Evolutionary conservation across 1,140 invertebrate genomes (phyloP).

Genomic region (Pissodes strobi): DNA sequence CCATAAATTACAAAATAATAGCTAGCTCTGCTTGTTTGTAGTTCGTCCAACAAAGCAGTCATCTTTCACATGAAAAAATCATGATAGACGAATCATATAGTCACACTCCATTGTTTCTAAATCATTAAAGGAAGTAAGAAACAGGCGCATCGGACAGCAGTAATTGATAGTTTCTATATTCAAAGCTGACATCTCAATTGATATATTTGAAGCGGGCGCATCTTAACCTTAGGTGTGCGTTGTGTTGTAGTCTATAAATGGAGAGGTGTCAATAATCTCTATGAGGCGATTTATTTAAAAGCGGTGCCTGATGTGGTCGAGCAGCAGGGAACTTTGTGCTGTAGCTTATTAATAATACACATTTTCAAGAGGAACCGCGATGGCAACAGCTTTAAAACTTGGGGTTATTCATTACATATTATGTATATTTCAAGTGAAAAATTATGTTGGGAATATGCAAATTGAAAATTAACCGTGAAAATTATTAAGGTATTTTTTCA

Average conservation of each 20-base stretch:
- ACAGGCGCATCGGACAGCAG: conserved; percentile 3
- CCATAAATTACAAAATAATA: too few species aligned
- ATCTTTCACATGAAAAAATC: conserved; percentile 2
- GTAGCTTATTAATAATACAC: too few species aligned
- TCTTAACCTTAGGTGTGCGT: conserved; percentile 23
- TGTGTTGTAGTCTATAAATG: conserved; percentile 25
- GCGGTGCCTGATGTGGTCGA: conserved; percentile 1
- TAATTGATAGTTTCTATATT: conserved; percentile 26
- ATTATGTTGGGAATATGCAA: too few species aligned
- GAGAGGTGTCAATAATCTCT: conserved; percentile 28
- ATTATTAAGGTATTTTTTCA: too few species aligned
- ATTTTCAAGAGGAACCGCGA: too few species aligned
- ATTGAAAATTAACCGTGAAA: too few species aligned
- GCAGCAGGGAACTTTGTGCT: too few species aligned
- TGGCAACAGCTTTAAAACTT: too few species aligned
- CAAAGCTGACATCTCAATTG: conserved; percentile 27
- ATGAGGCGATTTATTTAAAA: conserved; percentile 19
- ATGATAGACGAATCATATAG: conserved; percentile 7
- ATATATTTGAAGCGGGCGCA: conserved; percentile 13
- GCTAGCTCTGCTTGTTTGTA: too few species aligned
- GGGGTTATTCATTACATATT: too few species aligned
- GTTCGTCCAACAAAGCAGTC: too few species aligned
- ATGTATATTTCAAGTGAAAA: too few species aligned
- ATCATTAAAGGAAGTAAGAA: conserved; percentile 20
- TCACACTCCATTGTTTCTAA: conserved; percentile 17